Evolutionary conservation across 1,140 invertebrate genomes (phyloP), one percentile per base, ranked within the genome.

Genomic region (Dolichoris vasculosae): DNA sequence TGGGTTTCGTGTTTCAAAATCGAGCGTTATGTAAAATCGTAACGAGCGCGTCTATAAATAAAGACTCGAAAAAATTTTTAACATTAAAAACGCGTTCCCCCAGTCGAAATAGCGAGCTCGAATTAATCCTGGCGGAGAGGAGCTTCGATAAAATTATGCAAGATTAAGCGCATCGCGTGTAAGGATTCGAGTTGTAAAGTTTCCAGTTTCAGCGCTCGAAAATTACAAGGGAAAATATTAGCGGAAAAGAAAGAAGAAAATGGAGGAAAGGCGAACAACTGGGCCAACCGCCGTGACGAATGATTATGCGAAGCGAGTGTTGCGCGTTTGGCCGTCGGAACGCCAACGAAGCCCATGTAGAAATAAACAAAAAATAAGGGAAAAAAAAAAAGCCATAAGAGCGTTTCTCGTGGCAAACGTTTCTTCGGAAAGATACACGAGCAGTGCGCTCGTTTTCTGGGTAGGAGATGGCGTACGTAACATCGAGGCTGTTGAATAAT

Each of bases 361-460:
- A 67, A n/a, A 63, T 6, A 63, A 23, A 63, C 17, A 63, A 23
- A 63, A 63, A n/a, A 2, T 6, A 63, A n/a, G 1, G 38, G 13
- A 40, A 69, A 81, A 46, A 81, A 2, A 67, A 46, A 46, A 67
- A n/a, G 48, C 38, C 59, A 9, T 32, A 63, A 43, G n/a, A 78
- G 38, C 43, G 51, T 40, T 79, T 79, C 77, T 59, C 55, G 38
- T 64, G 77, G 30, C 77, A 64, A 67, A 40, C 35, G 38, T 43
- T 83, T 67, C 80, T 35, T 9, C 13, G 64, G 69, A 73, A 73
- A 20, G 40, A 73, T 43, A 73, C 26, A 1, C 59, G 78, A 80
- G 48, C 13, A n/a, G n/a, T n/a, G n/a, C 30, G 59, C 23, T 63
- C 32, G 32, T 32, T 73, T 40, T 55, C 59, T 32, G 35, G 63